Conservation (phyloP, 2,888 invertebrate genomes). For the Rhynchonema sp. region DNA sequence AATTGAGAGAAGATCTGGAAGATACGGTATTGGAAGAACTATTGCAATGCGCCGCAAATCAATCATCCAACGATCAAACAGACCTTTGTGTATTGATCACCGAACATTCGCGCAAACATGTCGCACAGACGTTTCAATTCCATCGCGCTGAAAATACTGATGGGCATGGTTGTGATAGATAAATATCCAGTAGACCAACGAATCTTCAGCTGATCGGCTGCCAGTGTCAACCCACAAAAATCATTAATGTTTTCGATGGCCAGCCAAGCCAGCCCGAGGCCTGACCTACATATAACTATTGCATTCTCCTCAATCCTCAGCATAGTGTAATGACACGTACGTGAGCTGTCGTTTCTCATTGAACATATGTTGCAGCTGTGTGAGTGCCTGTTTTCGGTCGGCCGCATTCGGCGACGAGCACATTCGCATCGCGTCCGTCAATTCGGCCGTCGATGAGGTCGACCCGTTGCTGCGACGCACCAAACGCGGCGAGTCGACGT, state of each 20-base stretch:
- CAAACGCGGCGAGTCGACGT: background rate
- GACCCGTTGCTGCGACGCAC: background rate
- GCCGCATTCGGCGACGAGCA: conserved; percentile 79
- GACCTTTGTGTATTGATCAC: conserved; percentile 75
- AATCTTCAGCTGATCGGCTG: too few species aligned
- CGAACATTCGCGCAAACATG: conserved; percentile 84
- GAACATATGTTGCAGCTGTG: conserved; percentile 54
- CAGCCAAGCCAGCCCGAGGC: too few species aligned
- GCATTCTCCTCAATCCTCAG: background rate
- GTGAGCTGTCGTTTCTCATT: conserved; percentile 32
- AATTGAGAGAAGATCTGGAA: conserved; percentile 64
- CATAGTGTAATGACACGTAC: conserved; percentile 15
- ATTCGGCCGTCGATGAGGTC: conserved; percentile 42
- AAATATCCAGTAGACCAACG: too few species aligned
- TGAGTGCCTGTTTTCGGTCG: conserved; percentile 78
- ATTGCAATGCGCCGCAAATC: too few species aligned
- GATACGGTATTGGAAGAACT: conserved; percentile 28
- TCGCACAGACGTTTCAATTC: conserved; percentile 48
- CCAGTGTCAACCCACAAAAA: too few species aligned
- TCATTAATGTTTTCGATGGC: too few species aligned
- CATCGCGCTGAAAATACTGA: conserved; percentile 29
- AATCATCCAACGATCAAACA: too few species aligned
- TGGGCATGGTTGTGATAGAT: too few species aligned
- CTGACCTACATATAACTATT: too few species aligned
- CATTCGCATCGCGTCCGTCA: conserved; percentile 24